Evolutionary conservation across 1,140 invertebrate species (phyloP).

Genomic region (Pararge aegeria): DNA sequence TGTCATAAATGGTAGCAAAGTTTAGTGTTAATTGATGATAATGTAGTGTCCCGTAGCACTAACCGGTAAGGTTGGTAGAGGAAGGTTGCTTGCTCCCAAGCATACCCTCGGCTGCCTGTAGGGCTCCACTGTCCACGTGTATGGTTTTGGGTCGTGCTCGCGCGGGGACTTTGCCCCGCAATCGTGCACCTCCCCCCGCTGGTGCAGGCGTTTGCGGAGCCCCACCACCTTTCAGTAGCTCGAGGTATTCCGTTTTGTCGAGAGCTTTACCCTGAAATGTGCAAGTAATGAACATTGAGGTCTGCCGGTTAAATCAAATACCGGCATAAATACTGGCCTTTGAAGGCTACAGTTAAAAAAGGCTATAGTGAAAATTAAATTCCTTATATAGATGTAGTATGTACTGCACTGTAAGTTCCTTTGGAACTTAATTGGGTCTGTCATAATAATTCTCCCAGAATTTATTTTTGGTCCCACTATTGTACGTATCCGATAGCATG

Average conservation of each 20-base stretch:
- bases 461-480: no score
- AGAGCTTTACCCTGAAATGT: slow-evolving; percentile 84
- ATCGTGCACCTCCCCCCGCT: slow-evolving; percentile 44
- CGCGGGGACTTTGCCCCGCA: slow-evolving; percentile 40
- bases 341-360: no score
- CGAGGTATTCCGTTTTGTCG: slow-evolving; percentile 85
- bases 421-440: no score
- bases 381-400: no score
- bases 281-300: background rate
- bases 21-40: background rate
- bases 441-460: no score
- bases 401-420: no score
- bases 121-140: slow-evolving; percentile 89
- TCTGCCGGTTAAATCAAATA: no score
- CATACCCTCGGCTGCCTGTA: slow-evolving; percentile 86
- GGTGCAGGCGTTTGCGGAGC: slow-evolving; percentile 27
- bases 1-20: no score
- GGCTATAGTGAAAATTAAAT: no score
- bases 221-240: slow-evolving; percentile 78
- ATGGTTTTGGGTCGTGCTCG: slow-evolving; percentile 92
- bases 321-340: no score
- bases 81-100: slow-evolving; percentile 90
- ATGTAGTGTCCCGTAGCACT: background rate
- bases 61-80: slow-evolving; percentile 89
- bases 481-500: no score